These are phyloP conservation scores for Megalopta genalis DNA, from an alignment of 1,140 invertebrate genomes.

Conservation along the genomic window DNA sequence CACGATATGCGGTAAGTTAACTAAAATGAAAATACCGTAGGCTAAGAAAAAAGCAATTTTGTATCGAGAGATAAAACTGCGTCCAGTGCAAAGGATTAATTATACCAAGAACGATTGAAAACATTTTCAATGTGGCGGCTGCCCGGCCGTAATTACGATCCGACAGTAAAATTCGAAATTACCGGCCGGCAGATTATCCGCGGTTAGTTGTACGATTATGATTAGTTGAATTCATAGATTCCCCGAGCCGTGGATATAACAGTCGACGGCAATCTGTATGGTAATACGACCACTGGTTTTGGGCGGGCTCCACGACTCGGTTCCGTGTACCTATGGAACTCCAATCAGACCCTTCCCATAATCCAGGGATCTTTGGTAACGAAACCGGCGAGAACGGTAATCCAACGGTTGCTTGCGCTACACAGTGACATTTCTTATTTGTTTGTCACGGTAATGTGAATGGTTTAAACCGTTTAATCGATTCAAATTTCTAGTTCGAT, in stretches of 20 bases:
- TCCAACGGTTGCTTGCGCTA: conserved; percentile 28
- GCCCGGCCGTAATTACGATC: conserved; percentile 10
- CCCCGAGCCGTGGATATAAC: conserved; percentile 41
- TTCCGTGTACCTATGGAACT: conserved; percentile 56
- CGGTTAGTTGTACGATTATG: conserved; percentile 52
- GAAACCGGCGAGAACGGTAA: conserved; percentile 45
- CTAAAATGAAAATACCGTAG: no score
- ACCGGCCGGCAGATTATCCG: conserved; percentile 38
- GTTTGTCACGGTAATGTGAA: conserved; percentile 3
- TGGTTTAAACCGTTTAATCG: conserved; percentile 17
- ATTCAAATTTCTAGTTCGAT: no score
- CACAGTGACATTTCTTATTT: conserved; percentile 39
- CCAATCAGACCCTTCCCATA: conserved; percentile 59
- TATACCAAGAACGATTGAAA: background rate
- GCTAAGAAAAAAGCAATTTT: no score
- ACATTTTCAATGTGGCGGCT: background rate
- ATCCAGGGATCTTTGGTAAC: conserved; percentile 48
- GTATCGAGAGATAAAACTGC: no score
- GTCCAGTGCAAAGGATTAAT: no score
- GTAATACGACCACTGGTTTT: conserved; percentile 73
- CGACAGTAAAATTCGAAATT: conserved; percentile 39
- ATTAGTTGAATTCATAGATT: conserved; percentile 61
- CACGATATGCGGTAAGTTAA: no score
- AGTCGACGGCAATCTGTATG: conserved; percentile 72
- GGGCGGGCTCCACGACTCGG: conserved; percentile 58